Conservation (phyloP, 2,888 invertebrate genomes). For the Campoplex nolae region DNA sequence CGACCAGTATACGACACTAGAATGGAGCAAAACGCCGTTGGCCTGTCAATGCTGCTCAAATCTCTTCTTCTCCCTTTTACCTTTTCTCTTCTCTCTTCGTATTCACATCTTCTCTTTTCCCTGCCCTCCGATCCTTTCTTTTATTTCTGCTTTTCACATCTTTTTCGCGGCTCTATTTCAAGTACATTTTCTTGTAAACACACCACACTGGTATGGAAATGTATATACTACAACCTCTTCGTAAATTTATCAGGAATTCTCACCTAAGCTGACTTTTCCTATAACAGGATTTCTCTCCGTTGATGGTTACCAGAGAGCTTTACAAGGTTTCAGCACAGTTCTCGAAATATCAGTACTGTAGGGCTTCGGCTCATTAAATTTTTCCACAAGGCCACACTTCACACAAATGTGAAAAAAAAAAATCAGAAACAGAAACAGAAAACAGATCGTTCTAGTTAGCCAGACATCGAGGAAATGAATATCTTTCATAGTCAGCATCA, state of each 20-base stretch:
- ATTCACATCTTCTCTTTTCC: background rate
- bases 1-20: conserved; percentile 43
- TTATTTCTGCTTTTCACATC: conserved; percentile 22
- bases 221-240: background rate
- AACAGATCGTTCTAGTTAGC: background rate
- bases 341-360: background rate
- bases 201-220: background rate
- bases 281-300: background rate
- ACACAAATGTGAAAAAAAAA: background rate
- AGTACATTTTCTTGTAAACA: conserved; percentile 33
- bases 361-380: background rate
- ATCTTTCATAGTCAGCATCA: background rate
- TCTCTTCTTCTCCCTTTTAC: conserved; percentile 42
- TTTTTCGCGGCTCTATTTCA: conserved; percentile 43
- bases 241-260: conserved; percentile 6
- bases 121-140: conserved; percentile 15
- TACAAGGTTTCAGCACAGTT: background rate
- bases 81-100: conserved; percentile 13
- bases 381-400: background rate
- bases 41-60: conserved; percentile 52
- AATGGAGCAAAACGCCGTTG: conserved; percentile 53
- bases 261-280: background rate
- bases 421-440: no score
- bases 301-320: background rate
- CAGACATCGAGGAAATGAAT: background rate